Conservation (phyloP, 2,888 invertebrate genomes). For the Ptychoptera albimana region DNA sequence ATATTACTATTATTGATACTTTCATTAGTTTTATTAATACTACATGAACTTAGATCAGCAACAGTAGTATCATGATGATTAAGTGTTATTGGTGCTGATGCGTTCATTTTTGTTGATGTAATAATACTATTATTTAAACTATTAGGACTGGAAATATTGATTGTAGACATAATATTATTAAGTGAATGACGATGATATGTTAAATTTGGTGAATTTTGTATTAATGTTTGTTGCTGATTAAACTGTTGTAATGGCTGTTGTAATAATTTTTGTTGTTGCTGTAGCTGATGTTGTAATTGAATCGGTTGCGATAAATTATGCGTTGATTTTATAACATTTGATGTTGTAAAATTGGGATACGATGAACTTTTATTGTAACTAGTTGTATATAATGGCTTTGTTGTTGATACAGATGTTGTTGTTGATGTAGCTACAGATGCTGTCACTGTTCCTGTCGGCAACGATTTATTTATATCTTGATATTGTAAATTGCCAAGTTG, state of each 20-base stretch:
- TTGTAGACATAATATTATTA: constrained; percentile 21
- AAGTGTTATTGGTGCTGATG: constrained; percentile 8
- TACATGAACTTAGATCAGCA: background rate
- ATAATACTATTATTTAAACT: constrained; percentile 17
- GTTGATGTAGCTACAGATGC: constrained; percentile 7
- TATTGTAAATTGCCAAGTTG: constrained; percentile 8
- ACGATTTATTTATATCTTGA: background rate
- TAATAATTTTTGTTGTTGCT: constrained; percentile 14
- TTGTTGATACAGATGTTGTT: constrained; percentile 15
- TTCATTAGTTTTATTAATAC: background rate
- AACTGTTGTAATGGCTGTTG: constrained; percentile 11
- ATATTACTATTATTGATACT: background rate
- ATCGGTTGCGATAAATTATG: constrained; percentile 18
- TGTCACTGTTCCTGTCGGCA: background rate
- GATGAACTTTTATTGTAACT: constrained; percentile 22
- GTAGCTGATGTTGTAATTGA: constrained; percentile 11
- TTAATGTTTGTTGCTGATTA: constrained; percentile 7
- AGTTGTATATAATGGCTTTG: too few relatives aligned
- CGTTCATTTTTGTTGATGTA: constrained; percentile 24
- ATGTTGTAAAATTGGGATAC: constrained; percentile 25
- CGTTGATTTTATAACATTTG: constrained; percentile 11
- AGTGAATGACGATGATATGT: constrained; percentile 19
- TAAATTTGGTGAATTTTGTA: constrained; percentile 1
- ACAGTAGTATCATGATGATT: background rate
- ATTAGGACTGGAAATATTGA: background rate